These are phyloP conservation scores for Arctia plantaginis DNA, from an alignment of 2,888 invertebrate species.

Conservation along the genomic window DNA sequence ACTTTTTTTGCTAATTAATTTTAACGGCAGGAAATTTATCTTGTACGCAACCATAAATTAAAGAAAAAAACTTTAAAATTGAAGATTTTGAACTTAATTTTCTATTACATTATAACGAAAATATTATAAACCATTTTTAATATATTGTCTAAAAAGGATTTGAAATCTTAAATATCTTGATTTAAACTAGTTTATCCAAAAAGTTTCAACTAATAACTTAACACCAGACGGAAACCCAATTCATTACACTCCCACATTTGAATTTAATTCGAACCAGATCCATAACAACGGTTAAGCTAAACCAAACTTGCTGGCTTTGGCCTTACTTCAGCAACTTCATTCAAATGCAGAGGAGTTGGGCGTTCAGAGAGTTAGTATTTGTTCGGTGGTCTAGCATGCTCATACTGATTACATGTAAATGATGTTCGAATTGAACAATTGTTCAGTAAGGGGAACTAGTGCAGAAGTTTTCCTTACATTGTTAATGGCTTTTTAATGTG, in stretches of 20 bases:
- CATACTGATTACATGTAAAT: constrained; percentile 41
- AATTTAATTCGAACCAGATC: constrained; percentile 4
- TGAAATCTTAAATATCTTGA: not conserved
- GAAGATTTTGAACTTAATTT: too few relatives aligned
- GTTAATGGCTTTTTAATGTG: not conserved
- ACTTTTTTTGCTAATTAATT: too few relatives aligned
- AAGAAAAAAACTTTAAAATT: too few relatives aligned
- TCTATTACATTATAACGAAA: too few relatives aligned
- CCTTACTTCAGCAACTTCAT: constrained; percentile 25
- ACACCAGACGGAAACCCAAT: not conserved
- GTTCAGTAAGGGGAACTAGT: constrained; percentile 15
- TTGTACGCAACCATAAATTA: too few relatives aligned
- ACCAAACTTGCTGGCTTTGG: not conserved
- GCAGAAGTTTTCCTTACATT: constrained; percentile 23
- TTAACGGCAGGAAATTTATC: too few relatives aligned
- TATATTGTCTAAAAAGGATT: too few relatives aligned
- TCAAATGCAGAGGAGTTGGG: constrained; percentile 25
- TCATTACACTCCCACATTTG: not conserved
- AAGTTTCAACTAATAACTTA: not conserved
- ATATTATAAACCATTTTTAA: too few relatives aligned
- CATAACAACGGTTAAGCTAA: constrained; percentile 1
- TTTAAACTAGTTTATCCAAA: not conserved
- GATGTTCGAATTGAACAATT: constrained; percentile 21
- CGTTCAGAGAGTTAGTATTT: constrained; percentile 8
- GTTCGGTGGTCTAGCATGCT: constrained; percentile 1